phyloP scores from a whole-genome alignment of 1,140 invertebrate genomes.

The Ceratina australensis region DNA sequence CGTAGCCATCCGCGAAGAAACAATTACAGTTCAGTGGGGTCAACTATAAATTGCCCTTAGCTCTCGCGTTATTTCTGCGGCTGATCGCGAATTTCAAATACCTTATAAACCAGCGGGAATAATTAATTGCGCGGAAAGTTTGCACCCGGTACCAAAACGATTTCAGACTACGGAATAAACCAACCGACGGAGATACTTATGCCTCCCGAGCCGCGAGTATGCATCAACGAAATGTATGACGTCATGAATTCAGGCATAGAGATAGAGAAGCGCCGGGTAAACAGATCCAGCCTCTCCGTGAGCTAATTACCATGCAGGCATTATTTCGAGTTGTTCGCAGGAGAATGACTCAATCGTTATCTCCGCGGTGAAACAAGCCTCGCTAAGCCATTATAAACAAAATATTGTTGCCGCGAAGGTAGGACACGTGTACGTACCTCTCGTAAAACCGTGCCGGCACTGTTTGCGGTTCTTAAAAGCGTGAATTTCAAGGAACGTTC shows the following conservation, averaged over 20 bases:
- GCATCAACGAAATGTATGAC: neutral
- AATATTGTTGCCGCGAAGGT: neutral
- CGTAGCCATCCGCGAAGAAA: neutral
- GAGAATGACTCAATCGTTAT: neutral
- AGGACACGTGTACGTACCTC: neutral
- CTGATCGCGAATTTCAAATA: neutral
- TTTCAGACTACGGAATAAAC: neutral
- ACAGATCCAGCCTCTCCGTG: too few relatives aligned
- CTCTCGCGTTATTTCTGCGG: neutral
- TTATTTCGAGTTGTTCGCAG: conserved; percentile 2
- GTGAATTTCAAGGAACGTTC: conserved; percentile 2
- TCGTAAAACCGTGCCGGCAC: too few relatives aligned
- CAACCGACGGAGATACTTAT: neutral
- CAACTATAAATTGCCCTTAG: neutral
- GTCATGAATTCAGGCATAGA: neutral
- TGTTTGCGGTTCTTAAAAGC: neutral
- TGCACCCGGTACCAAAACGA: neutral
- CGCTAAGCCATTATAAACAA: neutral
- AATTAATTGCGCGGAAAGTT: conserved; percentile 13
- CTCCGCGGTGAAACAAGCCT: too few relatives aligned
- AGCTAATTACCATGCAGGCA: conserved; percentile 19
- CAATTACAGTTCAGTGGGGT: neutral
- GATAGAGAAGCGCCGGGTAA: too few relatives aligned
- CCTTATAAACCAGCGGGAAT: neutral
- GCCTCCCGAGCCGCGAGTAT: neutral